Evolutionary conservation across 2,888 invertebrate species (phyloP).

Genomic region (Omphaloscelis lunosa): DNA sequence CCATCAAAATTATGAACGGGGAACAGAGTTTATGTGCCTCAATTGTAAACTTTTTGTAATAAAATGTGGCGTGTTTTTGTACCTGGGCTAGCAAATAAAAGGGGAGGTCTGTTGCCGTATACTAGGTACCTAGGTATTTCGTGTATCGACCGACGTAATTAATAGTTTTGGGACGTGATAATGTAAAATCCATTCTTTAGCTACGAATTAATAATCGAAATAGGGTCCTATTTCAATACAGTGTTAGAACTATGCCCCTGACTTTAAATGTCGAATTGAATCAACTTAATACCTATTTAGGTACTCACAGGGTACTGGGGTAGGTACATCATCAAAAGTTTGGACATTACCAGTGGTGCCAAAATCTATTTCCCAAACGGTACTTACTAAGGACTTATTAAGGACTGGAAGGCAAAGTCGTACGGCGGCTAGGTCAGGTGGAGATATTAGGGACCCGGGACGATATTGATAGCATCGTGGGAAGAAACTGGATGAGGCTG

Average conservation of each 20-base stretch:
- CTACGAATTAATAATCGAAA: background rate
- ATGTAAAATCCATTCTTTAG: background rate
- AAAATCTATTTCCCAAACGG: background rate
- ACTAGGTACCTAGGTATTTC: no score
- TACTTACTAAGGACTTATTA: background rate
- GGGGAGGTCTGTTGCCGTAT: background rate
- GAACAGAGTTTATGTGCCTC: slow-evolving; percentile 45
- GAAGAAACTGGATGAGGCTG: background rate
- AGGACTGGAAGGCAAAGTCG: background rate
- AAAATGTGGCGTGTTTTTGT: slow-evolving; percentile 47
- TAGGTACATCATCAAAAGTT: background rate
- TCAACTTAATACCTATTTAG: background rate
- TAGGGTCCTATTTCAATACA: background rate
- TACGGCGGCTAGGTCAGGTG: background rate
- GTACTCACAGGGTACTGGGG: background rate
- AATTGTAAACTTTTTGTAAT: slow-evolving; percentile 55
- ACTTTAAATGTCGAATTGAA: background rate
- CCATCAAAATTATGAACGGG: slow-evolving; percentile 66
- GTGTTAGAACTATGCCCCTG: no score
- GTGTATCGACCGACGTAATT: no score
- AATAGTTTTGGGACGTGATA: slow-evolving; percentile 6
- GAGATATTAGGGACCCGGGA: no score
- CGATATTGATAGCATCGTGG: background rate
- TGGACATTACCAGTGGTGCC: background rate
- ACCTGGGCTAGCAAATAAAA: slow-evolving; percentile 21